Percentiles rank a stretch among this genome's conserved stretches.
Evolutionary conservation across 2,888 invertebrate species (phyloP).

Genomic region (Ormyrus pomaceus): DNA sequence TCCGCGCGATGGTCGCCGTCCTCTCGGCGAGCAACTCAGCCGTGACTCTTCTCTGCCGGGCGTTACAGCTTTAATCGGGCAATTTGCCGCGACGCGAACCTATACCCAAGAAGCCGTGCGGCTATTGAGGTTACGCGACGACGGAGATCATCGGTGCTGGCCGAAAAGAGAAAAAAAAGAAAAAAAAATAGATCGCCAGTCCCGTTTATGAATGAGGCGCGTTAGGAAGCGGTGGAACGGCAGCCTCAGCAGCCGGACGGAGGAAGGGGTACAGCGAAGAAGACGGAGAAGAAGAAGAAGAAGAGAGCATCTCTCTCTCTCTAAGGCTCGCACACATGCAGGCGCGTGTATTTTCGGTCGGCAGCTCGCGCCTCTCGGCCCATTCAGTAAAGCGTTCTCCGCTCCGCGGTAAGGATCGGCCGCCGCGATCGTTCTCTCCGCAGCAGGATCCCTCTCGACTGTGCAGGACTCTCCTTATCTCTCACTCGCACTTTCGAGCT

Average conservation of each 20-base stretch:
- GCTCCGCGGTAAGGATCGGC: slow-evolving; percentile 40
- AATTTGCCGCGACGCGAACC: no score
- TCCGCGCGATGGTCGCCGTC: background rate
- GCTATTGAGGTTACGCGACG: no score
- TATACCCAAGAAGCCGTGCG: no score
- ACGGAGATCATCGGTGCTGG: no score
- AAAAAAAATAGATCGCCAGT: no score
- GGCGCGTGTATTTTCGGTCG: slow-evolving; percentile 31
- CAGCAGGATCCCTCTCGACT: background rate
- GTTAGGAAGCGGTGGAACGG: background rate
- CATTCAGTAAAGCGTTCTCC: slow-evolving; percentile 55
- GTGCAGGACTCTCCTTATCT: background rate
- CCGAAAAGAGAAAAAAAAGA: no score
- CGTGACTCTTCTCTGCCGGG: slow-evolving; percentile 3
- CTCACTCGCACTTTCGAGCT: background rate
- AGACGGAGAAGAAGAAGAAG: background rate
- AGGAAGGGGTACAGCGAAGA: slow-evolving; percentile 9
- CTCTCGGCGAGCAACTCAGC: slow-evolving; percentile 13
- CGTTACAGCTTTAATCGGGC: no score
- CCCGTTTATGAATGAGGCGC: background rate
- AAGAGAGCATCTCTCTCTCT: background rate
- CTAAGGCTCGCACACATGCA: background rate
- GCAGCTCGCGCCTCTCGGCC: background rate
- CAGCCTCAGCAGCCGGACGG: background rate
- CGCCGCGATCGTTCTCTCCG: slow-evolving; percentile 1